Conservation (phyloP, 2,797 vertebrate genomes). For the Spheniscus humboldti region DNA sequence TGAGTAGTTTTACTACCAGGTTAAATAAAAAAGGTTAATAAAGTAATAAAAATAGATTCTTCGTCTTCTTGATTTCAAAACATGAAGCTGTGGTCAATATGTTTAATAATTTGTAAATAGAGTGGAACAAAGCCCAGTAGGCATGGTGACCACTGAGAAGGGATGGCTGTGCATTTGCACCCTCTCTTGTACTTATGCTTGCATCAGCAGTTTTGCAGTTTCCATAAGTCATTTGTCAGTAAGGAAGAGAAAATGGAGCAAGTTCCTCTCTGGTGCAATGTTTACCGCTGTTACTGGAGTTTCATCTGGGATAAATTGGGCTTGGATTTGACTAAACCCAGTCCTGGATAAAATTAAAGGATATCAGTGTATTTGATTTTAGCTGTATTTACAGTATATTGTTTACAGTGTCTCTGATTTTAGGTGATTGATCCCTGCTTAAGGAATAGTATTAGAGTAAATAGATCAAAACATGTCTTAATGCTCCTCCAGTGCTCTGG, state of each 20-base stretch:
- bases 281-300: not conserved
- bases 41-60: conserved; percentile 36
- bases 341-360: not conserved
- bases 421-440: not conserved
- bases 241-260: not conserved
- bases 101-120: conserved; percentile 26
- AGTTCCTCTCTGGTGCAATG: not conserved
- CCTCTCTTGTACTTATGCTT: not conserved
- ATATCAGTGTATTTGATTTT: not conserved
- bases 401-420: not conserved
- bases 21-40: conserved; percentile 49
- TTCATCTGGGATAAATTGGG: not conserved
- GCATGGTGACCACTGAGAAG: not conserved
- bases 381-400: not conserved
- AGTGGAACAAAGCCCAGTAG: not conserved
- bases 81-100: not conserved
- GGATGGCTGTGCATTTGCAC: not conserved
- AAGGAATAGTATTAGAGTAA: not conserved
- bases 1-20: conserved; percentile 48
- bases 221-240: not conserved
- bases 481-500: not conserved
- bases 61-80: conserved; percentile 25
- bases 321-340: not conserved
- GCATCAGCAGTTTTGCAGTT: not conserved
- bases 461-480: not conserved